Percentiles rank a stretch among this genome's conserved stretches.
These are phyloP conservation scores for Lepisosteus oculatus DNA, from an alignment of 2,113 vertebrate genomes.

Conservation along the genomic window DNA sequence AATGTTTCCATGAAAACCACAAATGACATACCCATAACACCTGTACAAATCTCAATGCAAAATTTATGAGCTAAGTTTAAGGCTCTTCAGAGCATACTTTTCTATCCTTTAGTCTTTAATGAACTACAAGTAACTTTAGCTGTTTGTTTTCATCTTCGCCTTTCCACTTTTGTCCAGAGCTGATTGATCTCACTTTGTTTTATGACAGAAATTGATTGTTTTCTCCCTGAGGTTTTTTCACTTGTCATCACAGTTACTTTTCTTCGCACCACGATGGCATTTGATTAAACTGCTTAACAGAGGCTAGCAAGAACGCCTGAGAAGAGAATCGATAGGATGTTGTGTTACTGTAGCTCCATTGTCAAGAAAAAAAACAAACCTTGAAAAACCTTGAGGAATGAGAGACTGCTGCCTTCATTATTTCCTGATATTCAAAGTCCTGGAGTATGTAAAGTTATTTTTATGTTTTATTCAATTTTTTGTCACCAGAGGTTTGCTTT, in stretches of 20 bases:
- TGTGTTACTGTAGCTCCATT: slow-evolving; percentile 46
- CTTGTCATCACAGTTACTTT: slow-evolving; percentile 65
- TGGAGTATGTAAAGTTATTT: no score
- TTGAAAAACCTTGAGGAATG: slow-evolving; percentile 43
- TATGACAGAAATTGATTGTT: slow-evolving; percentile 78
- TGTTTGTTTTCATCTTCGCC: neutral
- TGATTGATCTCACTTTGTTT: slow-evolving; percentile 66
- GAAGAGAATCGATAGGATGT: slow-evolving; percentile 67
- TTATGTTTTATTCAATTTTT: no score
- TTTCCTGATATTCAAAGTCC: no score
- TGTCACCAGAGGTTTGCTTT: no score
- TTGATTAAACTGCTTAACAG: slow-evolving; percentile 65
- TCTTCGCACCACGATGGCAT: slow-evolving; percentile 55
- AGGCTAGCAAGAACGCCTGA: slow-evolving; percentile 40
- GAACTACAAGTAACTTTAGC: no score
- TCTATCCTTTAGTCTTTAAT: no score
- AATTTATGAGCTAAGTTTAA: no score
- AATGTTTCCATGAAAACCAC: no score
- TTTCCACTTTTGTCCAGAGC: slow-evolving; percentile 27
- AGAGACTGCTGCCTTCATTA: slow-evolving; percentile 33
- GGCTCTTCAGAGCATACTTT: no score
- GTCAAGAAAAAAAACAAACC: slow-evolving; percentile 37
- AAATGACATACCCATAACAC: no score
- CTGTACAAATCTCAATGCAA: no score
- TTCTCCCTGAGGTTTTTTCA: slow-evolving; percentile 51